Base-by-base conservation (phyloP, 2,888 invertebrate species). In the Mesopsocus fuscifrons region DNA sequence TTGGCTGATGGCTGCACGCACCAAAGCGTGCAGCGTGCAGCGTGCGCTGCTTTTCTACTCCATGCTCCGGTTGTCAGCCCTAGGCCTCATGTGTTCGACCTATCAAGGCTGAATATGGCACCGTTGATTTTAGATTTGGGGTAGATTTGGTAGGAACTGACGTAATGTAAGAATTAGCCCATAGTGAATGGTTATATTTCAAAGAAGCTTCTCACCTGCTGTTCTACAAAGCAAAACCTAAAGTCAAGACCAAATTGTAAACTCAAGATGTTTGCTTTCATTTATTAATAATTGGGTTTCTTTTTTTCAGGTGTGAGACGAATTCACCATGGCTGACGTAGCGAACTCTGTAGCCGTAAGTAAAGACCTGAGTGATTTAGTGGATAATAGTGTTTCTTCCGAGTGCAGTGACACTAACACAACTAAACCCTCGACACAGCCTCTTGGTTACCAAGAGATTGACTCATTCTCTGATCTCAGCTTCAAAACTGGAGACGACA, bases 291-390 rank as follows among this genome's bases (percentile, higher is more conserved):
- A 31, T 44, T 22, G 18, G 45, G 38, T 47, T 48, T 3, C 47
- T 47, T 47, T 46, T 33, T 33, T n/a, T 30, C n/a, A n/a, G 9
- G 15, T 33, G 5, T 33, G 17, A 33, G 33, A 16, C 5, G 17
- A 33, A 16, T 33, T 9, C 33, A 48, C 45, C 47, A 53, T 53
- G 53, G 53, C 52, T 17, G 53, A 51, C 34, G 49, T 52, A 21
- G 51, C 51, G 34, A 51, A 52, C 42, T 50, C 47, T 33, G 44
- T 44, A 38, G 45, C 44, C 41, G 49, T 50, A 44, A 49, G 48
- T 49, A 38, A 38, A 38, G 21, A 38, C 38, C 38, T n/a, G 20
- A 38, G n/a, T 38, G 21, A 38, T n/a, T 17, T 20, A 13, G 17
- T 21, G 20, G 21, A 38, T 5, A 18, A 38, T 20, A 20, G n/a